Evolutionary conservation across 1,140 invertebrate genomes (phyloP).

Genomic region (Apolygus lucorum): DNA sequence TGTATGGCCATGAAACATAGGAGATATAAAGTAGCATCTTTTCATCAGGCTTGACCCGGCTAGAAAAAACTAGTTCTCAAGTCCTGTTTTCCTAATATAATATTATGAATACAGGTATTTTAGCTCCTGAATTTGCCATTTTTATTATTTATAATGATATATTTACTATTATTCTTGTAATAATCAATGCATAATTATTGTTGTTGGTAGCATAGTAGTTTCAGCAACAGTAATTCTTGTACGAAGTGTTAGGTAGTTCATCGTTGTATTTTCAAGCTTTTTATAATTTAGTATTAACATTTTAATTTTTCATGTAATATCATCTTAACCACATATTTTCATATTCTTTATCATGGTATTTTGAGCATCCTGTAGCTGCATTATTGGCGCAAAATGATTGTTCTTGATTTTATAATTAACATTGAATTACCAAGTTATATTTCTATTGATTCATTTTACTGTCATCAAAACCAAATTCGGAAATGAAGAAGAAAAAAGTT

Average conservation of each 20-base stretch:
- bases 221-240: conserved; percentile 31
- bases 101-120: conserved; percentile 3
- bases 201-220: conserved; percentile 30
- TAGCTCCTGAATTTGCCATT: conserved; percentile 25
- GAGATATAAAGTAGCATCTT: conserved; percentile 7
- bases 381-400: no score
- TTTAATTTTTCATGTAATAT: conserved; percentile 11
- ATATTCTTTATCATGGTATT: not conserved
- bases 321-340: conserved; percentile 11
- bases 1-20: conserved; percentile 7
- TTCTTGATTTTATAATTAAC: no score
- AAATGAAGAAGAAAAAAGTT: no score
- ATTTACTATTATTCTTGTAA: conserved; percentile 32
- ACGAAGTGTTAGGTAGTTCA: conserved; percentile 31
- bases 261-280: conserved; percentile 30
- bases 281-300: conserved; percentile 25
- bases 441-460: no score
- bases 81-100: conserved; percentile 31
- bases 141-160: conserved; percentile 30
- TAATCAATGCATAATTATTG: conserved; percentile 30
- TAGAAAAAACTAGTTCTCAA: conserved; percentile 32
- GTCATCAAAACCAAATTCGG: no score
- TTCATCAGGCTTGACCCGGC: conserved; percentile 31
- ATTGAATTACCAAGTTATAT: no score
- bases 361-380: not conserved